phyloP scores from a whole-genome alignment of 2,888 invertebrate species.

The Bugulina stolonifera region DNA sequence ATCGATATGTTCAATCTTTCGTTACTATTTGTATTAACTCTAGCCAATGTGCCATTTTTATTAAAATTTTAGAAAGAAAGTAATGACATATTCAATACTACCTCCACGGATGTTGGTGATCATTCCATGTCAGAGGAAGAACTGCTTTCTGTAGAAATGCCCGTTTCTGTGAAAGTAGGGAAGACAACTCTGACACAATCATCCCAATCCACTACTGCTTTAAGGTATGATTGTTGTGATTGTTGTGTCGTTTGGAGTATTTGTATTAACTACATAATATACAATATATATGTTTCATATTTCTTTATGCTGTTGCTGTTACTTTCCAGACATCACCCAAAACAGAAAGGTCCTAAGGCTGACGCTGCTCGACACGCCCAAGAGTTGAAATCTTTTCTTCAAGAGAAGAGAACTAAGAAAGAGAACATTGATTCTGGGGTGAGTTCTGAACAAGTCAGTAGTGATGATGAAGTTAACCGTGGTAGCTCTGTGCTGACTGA shows the following conservation, averaged over 20 bases:
- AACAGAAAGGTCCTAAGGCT: conserved; percentile 17
- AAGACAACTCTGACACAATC: too few relatives aligned
- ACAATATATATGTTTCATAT: too few relatives aligned
- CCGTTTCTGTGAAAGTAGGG: neutral
- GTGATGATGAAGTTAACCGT: neutral
- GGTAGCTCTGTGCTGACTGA: neutral
- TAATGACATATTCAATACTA: neutral
- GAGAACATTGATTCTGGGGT: neutral
- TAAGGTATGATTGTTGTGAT: too few relatives aligned
- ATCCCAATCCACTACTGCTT: too few relatives aligned
- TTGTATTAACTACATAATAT: too few relatives aligned
- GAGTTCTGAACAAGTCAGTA: neutral
- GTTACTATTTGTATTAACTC: neutral
- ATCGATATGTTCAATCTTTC: too few relatives aligned
- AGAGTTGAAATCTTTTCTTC: conserved; percentile 11
- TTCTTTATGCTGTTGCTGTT: too few relatives aligned
- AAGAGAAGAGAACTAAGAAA: neutral
- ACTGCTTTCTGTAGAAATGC: neutral
- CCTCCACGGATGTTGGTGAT: neutral
- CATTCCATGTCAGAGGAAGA: conserved; percentile 3
- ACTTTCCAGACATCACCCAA: conserved; percentile 12
- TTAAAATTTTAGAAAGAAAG: neutral
- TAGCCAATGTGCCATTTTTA: neutral
- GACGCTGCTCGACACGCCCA: neutral
- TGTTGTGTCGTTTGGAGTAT: too few relatives aligned